phyloP scores from a whole-genome alignment of 1,140 invertebrate species.

The Riptortus pedestris region DNA sequence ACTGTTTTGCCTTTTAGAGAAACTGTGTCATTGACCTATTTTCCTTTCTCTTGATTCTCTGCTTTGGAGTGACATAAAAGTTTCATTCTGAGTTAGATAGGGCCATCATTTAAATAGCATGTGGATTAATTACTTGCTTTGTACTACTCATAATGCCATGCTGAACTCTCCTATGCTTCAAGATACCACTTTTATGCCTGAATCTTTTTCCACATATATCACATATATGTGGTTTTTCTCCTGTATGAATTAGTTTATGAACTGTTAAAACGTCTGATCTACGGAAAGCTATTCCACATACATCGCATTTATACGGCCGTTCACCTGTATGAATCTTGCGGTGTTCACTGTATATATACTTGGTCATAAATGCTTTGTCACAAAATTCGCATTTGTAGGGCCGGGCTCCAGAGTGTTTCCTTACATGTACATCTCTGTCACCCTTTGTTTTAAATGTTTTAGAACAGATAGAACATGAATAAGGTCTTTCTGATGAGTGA shows the following conservation, averaged over 20 bases:
- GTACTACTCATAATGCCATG: slow-evolving; percentile 9
- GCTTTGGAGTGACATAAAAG: too few relatives aligned
- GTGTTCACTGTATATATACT: slow-evolving; percentile 34
- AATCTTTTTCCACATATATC: slow-evolving; percentile 50
- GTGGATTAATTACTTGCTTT: not conserved
- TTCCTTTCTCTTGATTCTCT: too few relatives aligned
- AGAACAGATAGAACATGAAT: slow-evolving; percentile 37
- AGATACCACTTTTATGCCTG: slow-evolving; percentile 30
- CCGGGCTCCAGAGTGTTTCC: slow-evolving; percentile 32
- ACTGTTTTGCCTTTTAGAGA: too few relatives aligned
- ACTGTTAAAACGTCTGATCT: slow-evolving; percentile 32
- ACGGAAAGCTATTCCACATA: slow-evolving; percentile 33
- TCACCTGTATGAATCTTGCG: slow-evolving; percentile 35
- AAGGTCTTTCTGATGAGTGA: slow-evolving; percentile 46
- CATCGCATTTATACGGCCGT: slow-evolving; percentile 32
- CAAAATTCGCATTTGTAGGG: slow-evolving; percentile 33
- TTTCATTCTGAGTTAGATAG: too few relatives aligned
- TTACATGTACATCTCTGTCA: slow-evolving; percentile 30
- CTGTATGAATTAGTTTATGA: slow-evolving; percentile 44
- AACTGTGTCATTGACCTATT: too few relatives aligned
- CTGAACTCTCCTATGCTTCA: slow-evolving; percentile 20
- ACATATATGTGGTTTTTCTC: slow-evolving; percentile 58
- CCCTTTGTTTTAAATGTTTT: slow-evolving; percentile 32
- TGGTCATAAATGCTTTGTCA: slow-evolving; percentile 35
- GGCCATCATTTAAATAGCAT: too few relatives aligned